These are phyloP conservation scores for Theretra japonica DNA, from an alignment of 2,888 invertebrate genomes.

Conservation along the genomic window DNA sequence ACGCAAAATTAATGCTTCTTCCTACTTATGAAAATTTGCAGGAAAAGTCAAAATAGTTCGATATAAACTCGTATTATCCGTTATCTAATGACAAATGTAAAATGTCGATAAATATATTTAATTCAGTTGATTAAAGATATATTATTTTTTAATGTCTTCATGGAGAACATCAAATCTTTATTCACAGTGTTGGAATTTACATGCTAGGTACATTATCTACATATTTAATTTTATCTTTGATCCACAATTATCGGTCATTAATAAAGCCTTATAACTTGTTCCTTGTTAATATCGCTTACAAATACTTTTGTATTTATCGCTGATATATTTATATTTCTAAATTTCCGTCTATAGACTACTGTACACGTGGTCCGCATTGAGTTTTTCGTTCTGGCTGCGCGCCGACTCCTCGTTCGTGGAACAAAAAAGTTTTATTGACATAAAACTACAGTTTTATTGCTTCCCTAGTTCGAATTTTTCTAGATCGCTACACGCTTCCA, in stretches of 20 bases:
- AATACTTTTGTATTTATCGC: neutral
- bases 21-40: neutral
- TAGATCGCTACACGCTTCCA: neutral
- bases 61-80: no score
- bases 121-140: neutral
- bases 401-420: neutral
- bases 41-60: no score
- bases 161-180: no score
- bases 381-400: neutral
- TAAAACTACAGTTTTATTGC: constrained; percentile 16
- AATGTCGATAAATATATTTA: neutral
- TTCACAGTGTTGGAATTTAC: no score
- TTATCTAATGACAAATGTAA: no score
- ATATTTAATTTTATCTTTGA: no score
- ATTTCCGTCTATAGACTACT: neutral
- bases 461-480: constrained; percentile 16
- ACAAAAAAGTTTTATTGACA: constrained; percentile 9
- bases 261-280: no score
- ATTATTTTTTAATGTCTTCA: no score
- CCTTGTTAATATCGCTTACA: neutral
- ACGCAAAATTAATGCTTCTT: neutral
- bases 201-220: no score
- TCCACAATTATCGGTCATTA: no score
- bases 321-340: neutral
- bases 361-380: neutral